Base-by-base conservation (phyloP, 2,888 invertebrate species). In the Coelinius sp. region DNA sequence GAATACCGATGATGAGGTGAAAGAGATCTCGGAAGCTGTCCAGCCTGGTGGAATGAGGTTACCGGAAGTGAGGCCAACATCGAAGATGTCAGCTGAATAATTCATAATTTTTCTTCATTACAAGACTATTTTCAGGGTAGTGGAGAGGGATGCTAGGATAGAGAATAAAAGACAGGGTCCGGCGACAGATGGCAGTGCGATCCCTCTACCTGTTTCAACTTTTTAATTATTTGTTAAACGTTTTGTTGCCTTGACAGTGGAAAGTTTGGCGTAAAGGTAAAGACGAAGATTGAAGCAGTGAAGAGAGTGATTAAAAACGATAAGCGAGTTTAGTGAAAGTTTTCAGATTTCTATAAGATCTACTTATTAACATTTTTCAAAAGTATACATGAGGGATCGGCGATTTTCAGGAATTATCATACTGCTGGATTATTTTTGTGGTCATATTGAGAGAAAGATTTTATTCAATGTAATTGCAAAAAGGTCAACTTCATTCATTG, bases 151-250 rank as follows among this genome's bases (percentile, higher is more conserved):
- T 17, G 53, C 17, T 6, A 52, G 14, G 6, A 25, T 17, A 31
- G 27, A 2, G 17, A 27, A 12, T 27, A 27, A 25, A 59, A 31
- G 27, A 27, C 27, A 70, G 69, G 71, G 59, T 49, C 52, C 63
- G 59, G 66, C 27, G 66, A 74, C 72, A 74, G 66, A 66, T 73
- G 68, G 70, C 70, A 70, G 59, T 46, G 65, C 65, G 52, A 63
- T 41, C 27, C n/a, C 31, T 70, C 73, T 41, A 64, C 70, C 68
- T 73, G 59, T 73, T 75, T 66, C 46, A 71, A 78, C 65, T 77
- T 78, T 75, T 77, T 79, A 78, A 78, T 80, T 78, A 80, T 78
- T 78, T 76, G 77, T 74, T 76, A 77, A 81, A 77, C 73, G 73
- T 68, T 72, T 76, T 77, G 75, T 74, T 75, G 70, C 65, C 53